Base-by-base conservation (phyloP, 2,888 invertebrate genomes). In the Diachrysia chrysitis region DNA sequence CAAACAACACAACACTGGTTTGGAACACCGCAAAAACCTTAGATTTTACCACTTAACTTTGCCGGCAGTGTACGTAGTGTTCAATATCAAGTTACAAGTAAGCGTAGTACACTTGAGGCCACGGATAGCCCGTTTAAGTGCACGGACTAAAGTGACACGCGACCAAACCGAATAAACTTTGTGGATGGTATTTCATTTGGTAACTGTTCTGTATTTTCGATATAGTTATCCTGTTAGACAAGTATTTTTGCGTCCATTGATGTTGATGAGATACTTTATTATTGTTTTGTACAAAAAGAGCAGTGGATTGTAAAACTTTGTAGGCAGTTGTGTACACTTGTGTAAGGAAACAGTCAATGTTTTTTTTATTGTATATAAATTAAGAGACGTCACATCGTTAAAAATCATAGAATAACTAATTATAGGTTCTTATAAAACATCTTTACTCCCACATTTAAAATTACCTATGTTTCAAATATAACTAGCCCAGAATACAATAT, bases 31-130 rank as follows among this genome's bases (percentile, higher is more conserved):
- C 55, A 58, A 57, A 67, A 70, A 70, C 66, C 69, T 61, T 61
- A 59, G 76, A 76, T 79, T 79, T 73, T 70, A 53, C 73, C 73
- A 71, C 79, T 73, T 69, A 63, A 71, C 66, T 78, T 69, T 25
- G 64, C 66, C 68, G 59, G 58, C 63, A 78, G 69, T 73, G 69
- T 74, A 71, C 71, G 66, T 74, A 76, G 71, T 66, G 78, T 76
- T 76, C 76, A 69, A 76, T 79, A 79, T 79, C 79, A 73, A 70
- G 76, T 79, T 79, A 76, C 79, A 79, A 76, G 79, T 76, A 79
- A 79, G 73, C 73, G 69, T 37, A 79, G 76, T 79, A 76, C 79
- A 79, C 79, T 79, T 76, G 73, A 70, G 73, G 79, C 69, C 69
- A 75, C 73, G 73, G 71, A 66, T 79, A 79, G 76, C 63, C 64